These are phyloP conservation scores for Agonopterix heracliana DNA, from an alignment of 2,888 invertebrate species.

Conservation along the genomic window DNA sequence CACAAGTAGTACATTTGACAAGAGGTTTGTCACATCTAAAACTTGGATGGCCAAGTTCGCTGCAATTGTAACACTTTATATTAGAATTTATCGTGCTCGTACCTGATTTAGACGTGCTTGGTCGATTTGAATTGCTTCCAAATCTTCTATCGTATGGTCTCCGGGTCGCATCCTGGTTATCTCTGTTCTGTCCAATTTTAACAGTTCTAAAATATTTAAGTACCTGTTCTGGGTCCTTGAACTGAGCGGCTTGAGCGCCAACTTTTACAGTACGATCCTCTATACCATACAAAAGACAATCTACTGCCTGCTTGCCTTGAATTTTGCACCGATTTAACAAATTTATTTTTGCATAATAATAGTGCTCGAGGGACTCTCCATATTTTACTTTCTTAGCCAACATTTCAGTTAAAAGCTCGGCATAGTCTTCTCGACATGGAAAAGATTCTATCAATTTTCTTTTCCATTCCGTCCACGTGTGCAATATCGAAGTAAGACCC, in stretches of 20 bases:
- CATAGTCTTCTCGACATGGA: not conserved
- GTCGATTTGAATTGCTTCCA: not conserved
- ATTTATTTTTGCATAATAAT: conserved; percentile 1
- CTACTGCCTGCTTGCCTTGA: not conserved
- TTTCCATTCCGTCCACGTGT: not conserved
- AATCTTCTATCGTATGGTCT: not conserved
- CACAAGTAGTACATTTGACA: conserved; percentile 7
- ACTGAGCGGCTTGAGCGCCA: not conserved
- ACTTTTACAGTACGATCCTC: not conserved
- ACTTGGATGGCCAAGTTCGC: conserved; percentile 16
- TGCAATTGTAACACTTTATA: conserved; percentile 9
- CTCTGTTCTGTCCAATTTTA: not conserved
- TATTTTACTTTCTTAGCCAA: not conserved
- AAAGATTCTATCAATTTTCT: not conserved
- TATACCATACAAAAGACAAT: not conserved
- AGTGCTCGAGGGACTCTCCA: conserved; percentile 2
- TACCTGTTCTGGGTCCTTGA: not conserved
- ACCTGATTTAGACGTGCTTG: not conserved
- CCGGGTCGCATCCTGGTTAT: not conserved
- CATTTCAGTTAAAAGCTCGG: not conserved
- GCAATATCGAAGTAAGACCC: not conserved
- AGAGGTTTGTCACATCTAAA: conserved; percentile 12
- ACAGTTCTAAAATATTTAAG: not conserved
- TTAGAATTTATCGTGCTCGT: not conserved
- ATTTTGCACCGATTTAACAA: not conserved